Percentiles rank a stretch among this genome's conserved stretches.
These are phyloP conservation scores for Eubucco bourcierii DNA, from an alignment of 2,113 vertebrate species.

Conservation along the genomic window DNA sequence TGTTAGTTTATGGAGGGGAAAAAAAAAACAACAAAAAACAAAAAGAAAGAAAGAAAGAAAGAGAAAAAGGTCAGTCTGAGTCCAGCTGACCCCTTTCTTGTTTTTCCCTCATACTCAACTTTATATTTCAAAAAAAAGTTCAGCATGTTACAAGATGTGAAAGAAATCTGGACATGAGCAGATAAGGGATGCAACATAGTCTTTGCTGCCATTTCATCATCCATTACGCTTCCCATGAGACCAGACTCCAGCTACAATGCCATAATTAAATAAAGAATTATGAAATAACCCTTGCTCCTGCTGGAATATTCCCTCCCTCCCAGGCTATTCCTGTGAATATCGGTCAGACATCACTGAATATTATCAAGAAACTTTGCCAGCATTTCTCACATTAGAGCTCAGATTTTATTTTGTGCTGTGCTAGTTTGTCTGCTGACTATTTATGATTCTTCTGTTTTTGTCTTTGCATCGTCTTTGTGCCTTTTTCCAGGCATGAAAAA, in stretches of 20 bases:
- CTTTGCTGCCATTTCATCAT: conserved; percentile 33
- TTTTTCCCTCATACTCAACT: background rate
- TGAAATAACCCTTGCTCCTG: background rate
- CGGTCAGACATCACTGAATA: background rate
- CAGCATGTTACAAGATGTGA: background rate
- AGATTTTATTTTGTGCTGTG: background rate
- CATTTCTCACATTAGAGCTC: background rate
- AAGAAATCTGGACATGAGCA: conserved; percentile 12
- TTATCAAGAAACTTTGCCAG: background rate
- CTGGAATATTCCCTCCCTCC: background rate
- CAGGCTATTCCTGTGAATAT: background rate
- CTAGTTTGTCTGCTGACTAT: background rate
- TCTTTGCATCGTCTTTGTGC: background rate
- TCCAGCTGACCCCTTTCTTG: conserved; percentile 22
- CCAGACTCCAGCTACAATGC: background rate
- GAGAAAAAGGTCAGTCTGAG: background rate
- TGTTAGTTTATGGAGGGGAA: background rate
- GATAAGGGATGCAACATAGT: background rate
- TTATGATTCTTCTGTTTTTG: background rate
- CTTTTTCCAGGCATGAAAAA: background rate
- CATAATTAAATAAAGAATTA: conserved; percentile 48
- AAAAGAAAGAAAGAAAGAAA: background rate
- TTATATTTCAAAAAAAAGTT: background rate
- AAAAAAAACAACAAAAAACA: background rate
- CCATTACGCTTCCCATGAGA: conserved; percentile 5